Percentiles rank a stretch among this genome's conserved stretches.
These are phyloP conservation scores for Hozukius guyotensis DNA, from an alignment of 2,797 vertebrate species.

Conservation along the genomic window DNA sequence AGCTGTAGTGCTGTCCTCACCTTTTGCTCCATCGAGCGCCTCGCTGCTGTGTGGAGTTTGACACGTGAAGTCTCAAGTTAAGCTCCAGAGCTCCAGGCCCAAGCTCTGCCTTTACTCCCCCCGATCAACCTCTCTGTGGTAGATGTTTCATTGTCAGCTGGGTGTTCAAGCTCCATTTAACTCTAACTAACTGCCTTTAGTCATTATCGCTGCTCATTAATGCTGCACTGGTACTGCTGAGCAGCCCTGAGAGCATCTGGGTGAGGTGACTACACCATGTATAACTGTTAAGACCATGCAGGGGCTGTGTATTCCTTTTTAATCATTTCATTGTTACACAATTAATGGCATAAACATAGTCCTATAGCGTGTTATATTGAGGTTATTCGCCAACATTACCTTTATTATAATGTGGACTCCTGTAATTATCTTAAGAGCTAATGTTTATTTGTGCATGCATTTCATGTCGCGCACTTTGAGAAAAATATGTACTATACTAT, in stretches of 20 bases:
- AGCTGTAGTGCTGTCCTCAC: constrained; percentile 4
- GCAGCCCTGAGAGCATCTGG: constrained; percentile 50
- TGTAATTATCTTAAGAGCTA: constrained; percentile 49
- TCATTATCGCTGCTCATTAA: constrained; percentile 77
- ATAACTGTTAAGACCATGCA: constrained; percentile 19
- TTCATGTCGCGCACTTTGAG: too few species aligned
- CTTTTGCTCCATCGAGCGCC: constrained; percentile 14
- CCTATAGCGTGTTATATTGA: constrained; percentile 20
- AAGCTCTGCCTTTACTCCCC: constrained; percentile 45
- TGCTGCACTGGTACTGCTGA: constrained; percentile 60
- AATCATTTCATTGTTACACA: constrained; percentile 24
- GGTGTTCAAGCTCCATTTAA: constrained; percentile 80
- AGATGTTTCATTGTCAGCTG: constrained; percentile 73
- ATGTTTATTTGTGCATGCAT: constrained; percentile 13
- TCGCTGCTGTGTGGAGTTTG: constrained; percentile 23
- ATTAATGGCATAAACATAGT: constrained; percentile 46
- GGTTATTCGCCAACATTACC: constrained; percentile 37
- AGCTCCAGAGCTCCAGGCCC: constrained; percentile 45
- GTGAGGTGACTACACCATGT: constrained; percentile 43
- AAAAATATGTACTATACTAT: too few species aligned
- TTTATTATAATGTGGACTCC: constrained; percentile 44
- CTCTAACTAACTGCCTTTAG: constrained; percentile 77
- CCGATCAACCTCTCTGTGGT: constrained; percentile 64
- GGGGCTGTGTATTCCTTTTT: constrained; percentile 13
- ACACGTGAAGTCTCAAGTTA: constrained; percentile 57